These are phyloP conservation scores for Aepyceros melampus DNA, from an alignment of 2,113 vertebrate genomes.

Conservation along the genomic window DNA sequence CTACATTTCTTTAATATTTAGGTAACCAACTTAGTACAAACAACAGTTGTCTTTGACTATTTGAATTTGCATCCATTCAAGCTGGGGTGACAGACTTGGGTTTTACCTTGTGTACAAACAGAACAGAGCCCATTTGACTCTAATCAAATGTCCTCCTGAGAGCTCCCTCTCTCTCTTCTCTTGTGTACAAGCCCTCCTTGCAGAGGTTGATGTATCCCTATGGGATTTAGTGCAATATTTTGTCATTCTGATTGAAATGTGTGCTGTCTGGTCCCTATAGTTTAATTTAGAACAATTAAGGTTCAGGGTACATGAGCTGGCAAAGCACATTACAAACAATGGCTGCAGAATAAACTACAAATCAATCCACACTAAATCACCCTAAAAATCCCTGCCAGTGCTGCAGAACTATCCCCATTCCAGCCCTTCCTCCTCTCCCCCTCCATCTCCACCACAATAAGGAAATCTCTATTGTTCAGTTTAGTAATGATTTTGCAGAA, in stretches of 20 bases:
- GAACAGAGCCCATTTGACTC: conserved; percentile 73
- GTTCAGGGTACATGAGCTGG: conserved; percentile 85
- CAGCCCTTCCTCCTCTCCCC: conserved; percentile 68
- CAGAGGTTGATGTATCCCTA: conserved; percentile 72
- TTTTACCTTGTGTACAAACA: conserved; percentile 47
- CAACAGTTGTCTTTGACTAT: background rate
- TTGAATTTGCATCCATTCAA: background rate
- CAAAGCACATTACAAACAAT: conserved; percentile 87
- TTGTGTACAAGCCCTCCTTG: conserved; percentile 65
- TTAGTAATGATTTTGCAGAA: conserved; percentile 54
- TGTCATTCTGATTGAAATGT: conserved; percentile 84
- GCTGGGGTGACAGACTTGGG: background rate
- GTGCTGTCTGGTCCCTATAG: conserved; percentile 82
- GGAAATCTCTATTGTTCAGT: conserved; percentile 57
- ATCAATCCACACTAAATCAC: conserved; percentile 86
- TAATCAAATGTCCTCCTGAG: conserved; percentile 73
- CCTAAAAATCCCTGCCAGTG: conserved; percentile 80
- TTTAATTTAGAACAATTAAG: conserved; percentile 89
- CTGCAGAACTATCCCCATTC: conserved; percentile 75
- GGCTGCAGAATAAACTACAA: conserved; percentile 84
- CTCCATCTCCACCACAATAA: conserved; percentile 56
- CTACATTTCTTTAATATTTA: background rate
- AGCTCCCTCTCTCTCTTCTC: conserved; percentile 70
- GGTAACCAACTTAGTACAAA: background rate
- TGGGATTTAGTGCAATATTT: conserved; percentile 82